Conservation (phyloP, 2,113 vertebrate genomes). For the Oncorhynchus tshawytscha region DNA sequence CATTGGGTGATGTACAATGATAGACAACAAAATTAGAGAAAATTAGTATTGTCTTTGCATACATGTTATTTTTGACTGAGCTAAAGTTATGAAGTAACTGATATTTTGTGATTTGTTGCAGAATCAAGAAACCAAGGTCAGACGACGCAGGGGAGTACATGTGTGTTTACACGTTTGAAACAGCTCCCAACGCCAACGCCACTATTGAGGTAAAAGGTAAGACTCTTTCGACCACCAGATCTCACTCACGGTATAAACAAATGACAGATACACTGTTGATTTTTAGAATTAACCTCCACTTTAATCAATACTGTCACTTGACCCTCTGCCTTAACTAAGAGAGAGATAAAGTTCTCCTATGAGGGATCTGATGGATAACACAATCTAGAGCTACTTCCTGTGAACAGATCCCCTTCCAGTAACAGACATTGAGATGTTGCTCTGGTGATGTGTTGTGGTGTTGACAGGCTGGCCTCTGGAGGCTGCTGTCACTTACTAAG, state of each 20-base stretch:
- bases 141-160: conserved; percentile 95
- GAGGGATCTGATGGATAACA: conserved; percentile 9
- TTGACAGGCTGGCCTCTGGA: conserved; percentile 47
- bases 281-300: neutral
- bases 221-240: conserved; percentile 12
- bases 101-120: conserved; percentile 66
- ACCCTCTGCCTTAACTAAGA: conserved; percentile 11
- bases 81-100: conserved; percentile 1
- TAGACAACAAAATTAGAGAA: too few relatives aligned
- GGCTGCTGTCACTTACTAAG: conserved; percentile 60
- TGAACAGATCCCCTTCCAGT: conserved; percentile 7
- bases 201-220: conserved; percentile 98
- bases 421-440: conserved; percentile 31
- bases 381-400: conserved; percentile 36
- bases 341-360: conserved; percentile 17
- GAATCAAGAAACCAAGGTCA: conserved; percentile 86
- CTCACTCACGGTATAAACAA: too few relatives aligned
- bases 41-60: too few relatives aligned
- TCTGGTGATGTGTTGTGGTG: conserved; percentile 32
- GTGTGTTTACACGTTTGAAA: conserved; percentile 90
- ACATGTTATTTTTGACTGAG: too few relatives aligned
- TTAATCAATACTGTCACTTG: conserved; percentile 10
- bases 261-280: neutral
- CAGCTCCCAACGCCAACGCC: conserved; percentile 88
- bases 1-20: too few relatives aligned